Percentiles rank a stretch among this genome's conserved stretches.
These are phyloP conservation scores for Poecilus cupreus DNA, from an alignment of 2,888 invertebrate genomes.

Conservation along the genomic window DNA sequence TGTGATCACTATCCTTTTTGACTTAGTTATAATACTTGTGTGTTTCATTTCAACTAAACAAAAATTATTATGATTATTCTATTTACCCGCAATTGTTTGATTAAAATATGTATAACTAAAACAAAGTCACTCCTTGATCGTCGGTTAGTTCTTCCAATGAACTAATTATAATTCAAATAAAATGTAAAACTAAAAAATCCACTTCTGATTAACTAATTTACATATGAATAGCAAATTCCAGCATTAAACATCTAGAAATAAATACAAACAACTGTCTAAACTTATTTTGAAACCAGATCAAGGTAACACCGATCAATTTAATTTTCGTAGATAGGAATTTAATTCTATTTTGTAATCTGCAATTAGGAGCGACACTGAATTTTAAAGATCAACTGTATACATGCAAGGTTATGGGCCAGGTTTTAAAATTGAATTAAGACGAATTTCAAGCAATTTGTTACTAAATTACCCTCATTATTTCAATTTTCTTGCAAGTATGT, in stretches of 20 bases:
- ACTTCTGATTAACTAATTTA: background rate
- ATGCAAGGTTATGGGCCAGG: background rate
- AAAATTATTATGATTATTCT: too few relatives aligned
- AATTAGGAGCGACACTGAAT: background rate
- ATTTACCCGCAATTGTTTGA: too few relatives aligned
- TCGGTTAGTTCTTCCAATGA: too few relatives aligned
- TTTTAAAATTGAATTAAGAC: background rate
- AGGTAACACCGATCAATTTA: conserved; percentile 24
- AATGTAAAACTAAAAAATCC: background rate
- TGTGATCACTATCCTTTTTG: too few relatives aligned
- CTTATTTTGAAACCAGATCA: conserved; percentile 32
- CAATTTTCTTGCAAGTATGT: background rate
- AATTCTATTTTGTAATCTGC: conserved; percentile 33
- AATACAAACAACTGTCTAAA: background rate
- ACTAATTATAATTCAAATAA: too few relatives aligned
- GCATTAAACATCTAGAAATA: background rate
- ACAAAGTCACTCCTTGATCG: too few relatives aligned
- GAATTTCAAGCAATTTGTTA: background rate
- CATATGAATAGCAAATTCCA: conserved; percentile 15
- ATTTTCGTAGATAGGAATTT: conserved; percentile 23
- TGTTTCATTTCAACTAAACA: too few relatives aligned
- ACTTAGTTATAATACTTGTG: too few relatives aligned
- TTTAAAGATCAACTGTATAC: background rate
- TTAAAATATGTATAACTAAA: too few relatives aligned
- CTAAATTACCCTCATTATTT: background rate